Evolutionary conservation across 2,797 vertebrate genomes (phyloP).

Genomic region (Eremophila alpestris): DNA sequence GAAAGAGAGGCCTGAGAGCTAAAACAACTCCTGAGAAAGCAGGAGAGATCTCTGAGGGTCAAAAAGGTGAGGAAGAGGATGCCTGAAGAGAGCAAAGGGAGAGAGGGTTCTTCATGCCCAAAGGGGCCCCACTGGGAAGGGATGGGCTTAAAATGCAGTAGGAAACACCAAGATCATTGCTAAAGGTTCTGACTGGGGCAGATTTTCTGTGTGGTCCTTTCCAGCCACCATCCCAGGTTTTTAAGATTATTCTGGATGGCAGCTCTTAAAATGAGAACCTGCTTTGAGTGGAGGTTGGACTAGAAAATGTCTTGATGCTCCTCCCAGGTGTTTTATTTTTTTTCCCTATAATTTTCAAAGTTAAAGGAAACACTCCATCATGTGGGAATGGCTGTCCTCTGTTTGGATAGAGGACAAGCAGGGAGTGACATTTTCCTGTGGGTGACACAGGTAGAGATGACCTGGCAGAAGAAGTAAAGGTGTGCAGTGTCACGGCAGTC

Average conservation of each 20-base stretch:
- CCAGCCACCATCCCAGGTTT: background rate
- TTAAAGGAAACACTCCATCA: background rate
- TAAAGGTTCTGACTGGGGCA: background rate
- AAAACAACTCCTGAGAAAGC: background rate
- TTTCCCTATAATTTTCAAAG: background rate
- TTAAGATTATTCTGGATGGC: background rate
- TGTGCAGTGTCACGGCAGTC: accelerated
- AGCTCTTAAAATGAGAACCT: background rate
- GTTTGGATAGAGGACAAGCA: background rate
- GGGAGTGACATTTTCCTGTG: accelerated
- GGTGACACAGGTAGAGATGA: background rate
- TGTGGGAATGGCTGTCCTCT: background rate
- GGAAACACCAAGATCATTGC: background rate
- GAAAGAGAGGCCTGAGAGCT: background rate
- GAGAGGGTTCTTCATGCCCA: background rate
- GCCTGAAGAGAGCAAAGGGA: too few species aligned
- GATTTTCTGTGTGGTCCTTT: background rate
- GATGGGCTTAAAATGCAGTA: background rate
- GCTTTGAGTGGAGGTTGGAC: background rate
- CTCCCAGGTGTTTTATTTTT: background rate
- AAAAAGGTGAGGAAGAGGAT: background rate
- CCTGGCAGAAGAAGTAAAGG: background rate
- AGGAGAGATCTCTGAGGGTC: background rate
- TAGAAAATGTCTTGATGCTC: background rate
- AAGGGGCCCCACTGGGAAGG: background rate